Evolutionary conservation across 2,888 invertebrate species (phyloP).

Genomic region (Idaea dimidiata): DNA sequence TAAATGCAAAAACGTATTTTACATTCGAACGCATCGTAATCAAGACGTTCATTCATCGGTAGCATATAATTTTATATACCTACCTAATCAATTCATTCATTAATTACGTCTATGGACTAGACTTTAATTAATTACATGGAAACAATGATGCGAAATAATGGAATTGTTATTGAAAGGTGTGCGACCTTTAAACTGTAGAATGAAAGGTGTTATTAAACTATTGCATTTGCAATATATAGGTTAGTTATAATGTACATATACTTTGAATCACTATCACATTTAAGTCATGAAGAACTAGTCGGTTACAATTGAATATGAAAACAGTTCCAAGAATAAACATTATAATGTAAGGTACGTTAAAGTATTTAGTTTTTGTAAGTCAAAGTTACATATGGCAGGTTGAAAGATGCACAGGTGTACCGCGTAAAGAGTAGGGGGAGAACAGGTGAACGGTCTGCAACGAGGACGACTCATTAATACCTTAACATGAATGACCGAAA

Average conservation of each 20-base stretch:
- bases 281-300: background rate
- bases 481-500: constrained; percentile 24
- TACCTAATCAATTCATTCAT: constrained; percentile 55
- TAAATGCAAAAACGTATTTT: background rate
- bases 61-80: constrained; percentile 29
- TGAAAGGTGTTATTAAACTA: background rate
- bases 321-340: constrained; percentile 10
- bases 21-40: constrained; percentile 9
- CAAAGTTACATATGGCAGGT: constrained; percentile 6
- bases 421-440: constrained; percentile 17
- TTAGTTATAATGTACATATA: background rate
- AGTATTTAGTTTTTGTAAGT: constrained; percentile 14
- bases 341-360: background rate
- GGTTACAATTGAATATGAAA: constrained; percentile 23
- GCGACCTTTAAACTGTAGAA: background rate
- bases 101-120: constrained; percentile 31
- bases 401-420: constrained; percentile 24
- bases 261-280: background rate
- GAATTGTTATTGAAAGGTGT: background rate
- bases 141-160: background rate
- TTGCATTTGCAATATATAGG: background rate
- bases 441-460: constrained; percentile 24
- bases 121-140: background rate
- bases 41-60: constrained; percentile 10
- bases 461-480: constrained; percentile 25